phyloP scores from a whole-genome alignment of 2,888 invertebrate genomes.

The Spodoptera exigua region DNA sequence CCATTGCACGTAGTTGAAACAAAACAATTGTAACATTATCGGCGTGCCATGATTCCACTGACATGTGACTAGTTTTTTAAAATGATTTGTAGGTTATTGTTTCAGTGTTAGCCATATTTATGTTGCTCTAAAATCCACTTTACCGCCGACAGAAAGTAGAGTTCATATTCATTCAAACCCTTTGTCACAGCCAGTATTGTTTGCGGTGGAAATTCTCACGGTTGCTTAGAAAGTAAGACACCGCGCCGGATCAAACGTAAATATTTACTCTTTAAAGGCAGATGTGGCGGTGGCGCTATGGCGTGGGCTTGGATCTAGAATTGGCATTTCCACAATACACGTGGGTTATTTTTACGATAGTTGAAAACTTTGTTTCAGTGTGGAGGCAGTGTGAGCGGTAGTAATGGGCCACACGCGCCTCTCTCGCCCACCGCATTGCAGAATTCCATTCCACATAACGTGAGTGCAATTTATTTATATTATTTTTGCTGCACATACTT shows the following conservation, averaged over 20 bases:
- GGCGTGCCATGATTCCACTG: conserved; percentile 50
- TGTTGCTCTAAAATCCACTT: conserved; percentile 35
- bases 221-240: conserved; percentile 67
- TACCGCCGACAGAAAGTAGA: conserved; percentile 49
- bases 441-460: conserved; percentile 84
- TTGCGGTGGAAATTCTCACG: conserved; percentile 62
- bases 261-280: conserved; percentile 61
- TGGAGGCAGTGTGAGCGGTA: conserved; percentile 82
- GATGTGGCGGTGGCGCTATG: conserved; percentile 52
- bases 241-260: conserved; percentile 60
- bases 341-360: conserved; percentile 68
- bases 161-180: conserved; percentile 46
- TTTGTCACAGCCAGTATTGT: conserved; percentile 46
- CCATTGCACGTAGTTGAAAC: conserved; percentile 55
- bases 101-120: conserved; percentile 44
- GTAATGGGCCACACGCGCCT: conserved; percentile 86
- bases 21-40: conserved; percentile 58
- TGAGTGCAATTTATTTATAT: conserved; percentile 69
- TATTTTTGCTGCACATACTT: conserved; percentile 48
- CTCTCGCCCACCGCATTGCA: conserved; percentile 87
- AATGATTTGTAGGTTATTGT: conserved; percentile 65
- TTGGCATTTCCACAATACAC: conserved; percentile 47
- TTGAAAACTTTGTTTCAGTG: conserved; percentile 77
- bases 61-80: conserved; percentile 60
- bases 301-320: conserved; percentile 45